phyloP scores from a whole-genome alignment of 2,888 invertebrate genomes.

The Piscicola geometra region DNA sequence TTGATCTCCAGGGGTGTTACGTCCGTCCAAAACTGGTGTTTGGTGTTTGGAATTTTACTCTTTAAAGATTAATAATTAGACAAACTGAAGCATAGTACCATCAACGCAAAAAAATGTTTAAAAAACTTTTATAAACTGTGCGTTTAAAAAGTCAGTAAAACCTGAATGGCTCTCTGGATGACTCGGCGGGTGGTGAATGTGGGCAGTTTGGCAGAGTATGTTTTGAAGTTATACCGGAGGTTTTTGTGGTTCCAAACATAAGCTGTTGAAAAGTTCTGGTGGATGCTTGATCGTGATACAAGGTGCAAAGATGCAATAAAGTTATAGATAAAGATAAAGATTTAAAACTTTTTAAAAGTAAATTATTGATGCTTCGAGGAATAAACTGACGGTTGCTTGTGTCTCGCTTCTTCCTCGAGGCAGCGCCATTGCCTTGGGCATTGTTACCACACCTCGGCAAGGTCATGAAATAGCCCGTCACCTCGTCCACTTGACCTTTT shows the following conservation, averaged over 20 bases:
- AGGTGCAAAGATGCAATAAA: no score
- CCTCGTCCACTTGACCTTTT: background rate
- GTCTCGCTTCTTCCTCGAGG: background rate
- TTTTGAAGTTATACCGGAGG: constrained; percentile 4
- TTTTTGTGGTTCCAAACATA: background rate
- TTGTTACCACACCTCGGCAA: background rate
- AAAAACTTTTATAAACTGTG: background rate
- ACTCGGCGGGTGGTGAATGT: constrained; percentile 6
- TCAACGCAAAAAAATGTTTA: no score
- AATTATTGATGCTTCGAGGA: no score
- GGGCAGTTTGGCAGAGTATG: constrained; percentile 15
- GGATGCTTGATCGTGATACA: background rate
- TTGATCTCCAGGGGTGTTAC: constrained; percentile 10
- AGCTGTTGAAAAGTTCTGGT: background rate
- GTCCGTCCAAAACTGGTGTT: constrained; percentile 23
- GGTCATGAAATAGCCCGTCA: background rate
- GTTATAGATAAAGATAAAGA: no score
- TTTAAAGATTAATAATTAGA: no score
- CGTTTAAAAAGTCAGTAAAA: no score
- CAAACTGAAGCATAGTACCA: no score
- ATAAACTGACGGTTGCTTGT: no score
- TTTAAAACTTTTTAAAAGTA: no score
- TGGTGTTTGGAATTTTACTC: no score
- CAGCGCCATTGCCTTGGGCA: background rate
- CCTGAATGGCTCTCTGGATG: constrained; percentile 17